Evolutionary conservation across 2,888 invertebrate species (phyloP), one percentile per base, ranked within the genome.

Genomic region (Ormyrus labotus): DNA sequence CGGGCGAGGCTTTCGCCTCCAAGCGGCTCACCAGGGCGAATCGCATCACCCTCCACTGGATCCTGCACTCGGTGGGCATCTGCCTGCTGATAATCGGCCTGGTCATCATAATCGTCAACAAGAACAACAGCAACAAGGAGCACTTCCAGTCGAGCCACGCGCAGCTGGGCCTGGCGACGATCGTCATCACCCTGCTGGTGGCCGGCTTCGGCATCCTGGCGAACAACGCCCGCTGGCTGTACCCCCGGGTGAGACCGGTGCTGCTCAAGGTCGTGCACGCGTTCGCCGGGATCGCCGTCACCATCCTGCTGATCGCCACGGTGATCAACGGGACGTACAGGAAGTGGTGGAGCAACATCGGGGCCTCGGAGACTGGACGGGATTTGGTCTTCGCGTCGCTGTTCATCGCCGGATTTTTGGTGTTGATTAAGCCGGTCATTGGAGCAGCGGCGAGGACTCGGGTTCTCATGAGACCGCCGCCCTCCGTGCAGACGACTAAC

Each of bases 41-140:
- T 50, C 84, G 90, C 6, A 83, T 90, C 5, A 88, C 86, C 3
- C 72, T 88, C 11, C 90, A 90, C 82, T 90, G 90, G 90, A 83
- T 89, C 45, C 82, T 90, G 6, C 86, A 89, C 68, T 61, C 84
- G 0, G 50, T 84, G 0, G 90, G 90, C 2, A 75, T 90, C 1
- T 6, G 47, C 6, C 58, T 90, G 0, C 69, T 89, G 53, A 58
- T 86, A 1, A 83, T 85, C 55, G 89, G 90, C 9, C 72, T 89
- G 5, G 83, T 87, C 7, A 86, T 89, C 73, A 86, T 87, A 60
- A 63, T 89, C 57, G 83, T 88, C 2, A 86, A 86, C 82, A 90
- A 90, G 73, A 83, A 86, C 61, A 13, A 64, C 0, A 0, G 80
- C 11, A 81, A 83, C 10, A 82, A 64, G 10, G 0, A 11, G 0